These are phyloP conservation scores for Agrypnus murinus DNA, from an alignment of 2,888 invertebrate genomes.

Conservation along the genomic window DNA sequence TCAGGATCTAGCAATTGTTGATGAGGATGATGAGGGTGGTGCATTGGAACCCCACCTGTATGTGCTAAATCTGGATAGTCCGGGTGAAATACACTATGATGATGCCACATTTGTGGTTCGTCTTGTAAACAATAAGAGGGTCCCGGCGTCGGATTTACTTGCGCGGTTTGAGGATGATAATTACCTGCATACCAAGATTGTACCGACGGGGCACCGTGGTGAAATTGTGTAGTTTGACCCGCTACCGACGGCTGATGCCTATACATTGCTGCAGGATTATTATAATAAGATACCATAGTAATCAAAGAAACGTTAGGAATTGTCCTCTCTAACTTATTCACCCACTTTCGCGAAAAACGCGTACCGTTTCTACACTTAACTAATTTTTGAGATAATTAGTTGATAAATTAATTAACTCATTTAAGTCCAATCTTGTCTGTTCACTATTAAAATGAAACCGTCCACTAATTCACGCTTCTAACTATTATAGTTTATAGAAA, in stretches of 20 bases:
- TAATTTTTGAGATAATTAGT: too few relatives aligned
- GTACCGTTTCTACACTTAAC: too few relatives aligned
- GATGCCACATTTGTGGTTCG: constrained; percentile 71
- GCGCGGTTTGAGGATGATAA: constrained; percentile 70
- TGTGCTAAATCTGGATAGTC: constrained; percentile 70
- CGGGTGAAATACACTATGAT: constrained; percentile 71
- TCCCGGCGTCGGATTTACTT: constrained; percentile 55
- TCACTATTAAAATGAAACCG: too few relatives aligned
- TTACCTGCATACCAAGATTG: constrained; percentile 71
- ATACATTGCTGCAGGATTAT: constrained; percentile 76
- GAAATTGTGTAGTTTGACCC: constrained; percentile 74
- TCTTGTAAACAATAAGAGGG: constrained; percentile 67
- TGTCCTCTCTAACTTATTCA: too few relatives aligned
- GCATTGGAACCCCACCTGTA: constrained; percentile 72
- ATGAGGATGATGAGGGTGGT: constrained; percentile 71
- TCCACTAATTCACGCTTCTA: too few relatives aligned
- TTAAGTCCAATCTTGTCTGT: too few relatives aligned
- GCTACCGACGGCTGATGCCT: constrained; percentile 66
- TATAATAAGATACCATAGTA: constrained; percentile 84
- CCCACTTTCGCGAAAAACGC: too few relatives aligned
- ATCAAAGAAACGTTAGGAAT: too few relatives aligned
- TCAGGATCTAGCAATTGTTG: constrained; percentile 65
- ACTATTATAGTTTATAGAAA: too few relatives aligned
- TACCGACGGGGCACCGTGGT: constrained; percentile 60
- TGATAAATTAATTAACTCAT: too few relatives aligned